Base-by-base conservation (phyloP, 2,888 invertebrate genomes). In the Germaria angustata region DNA sequence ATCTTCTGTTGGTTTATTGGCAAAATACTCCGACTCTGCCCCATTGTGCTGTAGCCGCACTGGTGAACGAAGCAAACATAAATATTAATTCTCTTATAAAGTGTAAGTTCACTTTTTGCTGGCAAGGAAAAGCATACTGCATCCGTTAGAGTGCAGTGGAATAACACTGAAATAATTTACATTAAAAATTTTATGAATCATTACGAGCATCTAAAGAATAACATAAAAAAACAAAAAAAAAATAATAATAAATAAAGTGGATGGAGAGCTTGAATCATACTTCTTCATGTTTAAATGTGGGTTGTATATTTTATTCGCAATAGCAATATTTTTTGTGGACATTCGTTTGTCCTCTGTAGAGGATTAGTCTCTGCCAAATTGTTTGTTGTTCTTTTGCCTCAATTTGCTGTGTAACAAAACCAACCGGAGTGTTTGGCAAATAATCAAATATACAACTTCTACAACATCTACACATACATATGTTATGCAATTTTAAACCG, bases 161-260 rank as follows among this genome's bases (percentile, higher is more conserved):
- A 8, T 28, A 76, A 68, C 15, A 57, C 39, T 6, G 66, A 46
- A 22, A 22, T 34, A 53, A 63, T 71, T 71, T 71, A 55, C 44
- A 69, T 55, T 55, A 78, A 78, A 63, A 71, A 41, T 53, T 55
- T 71, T 78, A 78, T 78, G 63, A 63, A 55, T 71, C 63, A 73
- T 63, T 28, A 55, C 44, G 34, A 57, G 53, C 46, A 46, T 32
- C 20, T 8, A 59, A 15, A 24, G 24, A 44, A 13, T 59, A 46
- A 28, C 13, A 46, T 44, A 34, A 59, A 8, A 46, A n/a, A 17
- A 5, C 34, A 1, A 4, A 8, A 11, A 53, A 1, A n/a, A 46
- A 6, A 15, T 11, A 3, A 46, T 2, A 49, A 51, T n/a, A n/a
- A n/a, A 6, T 28, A n/a, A 6, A 28, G 17, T 51, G 15, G 17